Evolutionary conservation across 2,113 vertebrate genomes (phyloP).

Genomic region (Trochalopteron elliotii): DNA sequence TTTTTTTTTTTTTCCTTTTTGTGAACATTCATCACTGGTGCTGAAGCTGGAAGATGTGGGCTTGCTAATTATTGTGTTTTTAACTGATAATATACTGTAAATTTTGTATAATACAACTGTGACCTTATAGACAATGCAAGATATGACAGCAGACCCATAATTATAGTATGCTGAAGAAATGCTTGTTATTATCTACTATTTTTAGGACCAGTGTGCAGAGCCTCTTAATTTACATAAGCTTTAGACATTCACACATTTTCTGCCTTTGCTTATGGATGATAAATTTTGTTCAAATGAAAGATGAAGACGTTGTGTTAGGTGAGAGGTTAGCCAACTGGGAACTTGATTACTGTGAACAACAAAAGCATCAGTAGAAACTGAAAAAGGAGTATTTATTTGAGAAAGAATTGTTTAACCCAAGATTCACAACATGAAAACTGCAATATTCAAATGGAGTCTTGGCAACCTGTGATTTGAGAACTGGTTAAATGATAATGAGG

Average conservation of each 20-base stretch:
- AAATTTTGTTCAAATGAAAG: constrained; percentile 78
- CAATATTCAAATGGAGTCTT: constrained; percentile 27
- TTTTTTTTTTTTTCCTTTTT: constrained; percentile 56
- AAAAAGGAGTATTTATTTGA: constrained; percentile 72
- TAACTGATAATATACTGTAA: constrained; percentile 82
- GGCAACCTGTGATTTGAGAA: constrained; percentile 68
- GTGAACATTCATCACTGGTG: constrained; percentile 83
- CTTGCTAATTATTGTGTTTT: constrained; percentile 83
- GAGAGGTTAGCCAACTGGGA: constrained; percentile 74
- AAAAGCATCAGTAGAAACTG: constrained; percentile 57
- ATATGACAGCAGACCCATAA: constrained; percentile 77
- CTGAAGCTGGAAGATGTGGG: constrained; percentile 66
- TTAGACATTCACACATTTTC: constrained; percentile 83
- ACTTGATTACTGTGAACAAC: constrained; percentile 71
- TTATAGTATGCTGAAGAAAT: constrained; percentile 76
- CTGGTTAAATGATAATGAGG: constrained; percentile 54
- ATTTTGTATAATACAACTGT: constrained; percentile 77
- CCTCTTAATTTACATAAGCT: constrained; percentile 84
- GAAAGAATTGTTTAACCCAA: constrained; percentile 72
- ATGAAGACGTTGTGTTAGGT: constrained; percentile 66
- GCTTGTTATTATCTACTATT: constrained; percentile 83
- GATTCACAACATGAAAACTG: constrained; percentile 56
- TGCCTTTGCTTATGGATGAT: constrained; percentile 76
- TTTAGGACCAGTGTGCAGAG: constrained; percentile 75
- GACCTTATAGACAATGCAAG: constrained; percentile 77